Evolutionary conservation across 2,888 invertebrate genomes (phyloP), one percentile per base, ranked within the genome.

Genomic region (Aplocera efformata): DNA sequence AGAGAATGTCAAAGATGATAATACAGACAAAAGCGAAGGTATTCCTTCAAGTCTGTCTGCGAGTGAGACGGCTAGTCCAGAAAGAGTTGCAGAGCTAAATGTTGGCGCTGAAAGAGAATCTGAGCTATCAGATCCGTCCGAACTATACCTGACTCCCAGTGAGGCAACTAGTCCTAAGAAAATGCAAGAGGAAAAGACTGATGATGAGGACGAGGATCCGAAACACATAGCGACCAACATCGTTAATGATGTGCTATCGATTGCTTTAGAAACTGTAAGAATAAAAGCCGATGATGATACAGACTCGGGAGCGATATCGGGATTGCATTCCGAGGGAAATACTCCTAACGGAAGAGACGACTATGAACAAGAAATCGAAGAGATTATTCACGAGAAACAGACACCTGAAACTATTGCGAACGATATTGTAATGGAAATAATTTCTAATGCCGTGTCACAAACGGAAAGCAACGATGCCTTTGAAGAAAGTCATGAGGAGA

Each of bases 91-190:
- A 1, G 81, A 82, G 50, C 67, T 78, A 13, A 76, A 79, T 51
- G 58, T 81, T 7, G 58, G 62, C 10, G 60, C 84, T 10, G 89
- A 92, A 60, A 86, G 90, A 51, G 92, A 92, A 72, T 85, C 91
- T 24, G 89, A 90, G 46, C 89, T 92, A 32, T 93, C 92, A 52
- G 93, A 93, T 69, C 89, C 90, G 48, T 92, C 92, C 31, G 93
- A 93, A 62, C 83, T 91, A 42, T 93, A 93, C 63, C 74, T 92
- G 48, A 93, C 93, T 32, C 92, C 93, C 10, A 92, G 92, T 25
- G 93, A 92, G 69, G 83, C 90, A 24, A 88, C 89, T 56, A 88
- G 89, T 56, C 89, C 88, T 51, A 81, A 78, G 60, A 83, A 77
- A 73, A 64, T 61, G 48, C 69, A 72, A 68, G 85, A 44, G 1